A percentile compares a stretch with the other conserved stretches of the same genome.
phyloP scores from a whole-genome alignment of 2,888 invertebrate genomes.

The Exocentrus adspersus region DNA sequence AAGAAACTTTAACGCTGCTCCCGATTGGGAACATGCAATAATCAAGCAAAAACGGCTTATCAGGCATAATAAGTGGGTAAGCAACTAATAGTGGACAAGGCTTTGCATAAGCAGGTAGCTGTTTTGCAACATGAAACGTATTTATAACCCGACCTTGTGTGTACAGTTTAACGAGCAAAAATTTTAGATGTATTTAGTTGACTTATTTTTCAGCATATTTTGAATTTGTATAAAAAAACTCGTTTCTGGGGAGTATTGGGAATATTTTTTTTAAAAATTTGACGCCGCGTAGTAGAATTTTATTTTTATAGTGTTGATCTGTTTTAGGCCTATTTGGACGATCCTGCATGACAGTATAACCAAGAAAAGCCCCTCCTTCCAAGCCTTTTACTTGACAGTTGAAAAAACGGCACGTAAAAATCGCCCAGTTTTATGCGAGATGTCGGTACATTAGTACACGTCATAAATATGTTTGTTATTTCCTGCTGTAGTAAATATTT shows the following conservation, averaged over 20 bases:
- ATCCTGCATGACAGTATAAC: no score
- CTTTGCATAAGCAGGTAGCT: constrained; percentile 8
- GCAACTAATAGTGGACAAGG: neutral
- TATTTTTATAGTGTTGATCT: no score
- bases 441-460: constrained; percentile 25
- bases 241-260: no score
- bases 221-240: no score
- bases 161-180: no score
- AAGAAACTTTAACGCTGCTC: neutral
- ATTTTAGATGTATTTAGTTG: no score
- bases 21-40: constrained; percentile 10
- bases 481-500: constrained; percentile 26
- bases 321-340: no score
- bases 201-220: no score
- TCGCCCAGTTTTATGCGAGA: constrained; percentile 18
- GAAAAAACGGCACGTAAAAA: constrained; percentile 9
- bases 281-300: no score
- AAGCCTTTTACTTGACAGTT: constrained; percentile 13
- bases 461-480: constrained; percentile 27
- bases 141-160: no score
- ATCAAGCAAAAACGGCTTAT: constrained; percentile 2
- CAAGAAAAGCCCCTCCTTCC: neutral
- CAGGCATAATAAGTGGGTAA: constrained; percentile 8
- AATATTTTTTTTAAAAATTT: no score
- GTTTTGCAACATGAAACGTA: constrained; percentile 3